Evolutionary conservation across 2,797 vertebrate species (phyloP).

Genomic region (Mormyrops boulengeri): DNA sequence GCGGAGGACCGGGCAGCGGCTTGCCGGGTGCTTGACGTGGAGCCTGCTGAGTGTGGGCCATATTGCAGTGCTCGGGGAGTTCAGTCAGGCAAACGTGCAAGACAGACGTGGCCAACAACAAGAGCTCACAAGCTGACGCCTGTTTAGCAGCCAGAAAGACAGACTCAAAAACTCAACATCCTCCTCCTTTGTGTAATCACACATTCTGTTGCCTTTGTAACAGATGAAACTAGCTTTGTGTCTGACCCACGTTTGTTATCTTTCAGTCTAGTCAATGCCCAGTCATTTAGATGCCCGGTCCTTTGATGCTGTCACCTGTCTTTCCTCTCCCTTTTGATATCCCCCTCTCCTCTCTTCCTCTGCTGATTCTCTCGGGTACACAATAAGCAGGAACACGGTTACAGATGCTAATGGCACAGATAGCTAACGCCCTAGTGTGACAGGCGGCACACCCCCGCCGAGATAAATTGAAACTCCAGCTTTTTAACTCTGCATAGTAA

Average conservation of each 20-base stretch:
- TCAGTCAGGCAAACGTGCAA: background rate
- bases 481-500: background rate
- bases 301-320: background rate
- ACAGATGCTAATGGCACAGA: background rate
- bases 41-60: background rate
- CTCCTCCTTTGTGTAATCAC: background rate
- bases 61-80: background rate
- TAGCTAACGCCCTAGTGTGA: background rate
- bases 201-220: background rate
- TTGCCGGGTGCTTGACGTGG: background rate
- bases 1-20: background rate
- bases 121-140: background rate
- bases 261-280: background rate
- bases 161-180: background rate
- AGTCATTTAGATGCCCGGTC: background rate
- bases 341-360: background rate
- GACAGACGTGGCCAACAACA: background rate
- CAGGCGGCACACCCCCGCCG: background rate
- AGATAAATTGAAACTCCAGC: background rate
- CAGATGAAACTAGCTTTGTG: background rate
- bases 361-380: background rate
- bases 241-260: background rate
- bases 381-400: background rate
- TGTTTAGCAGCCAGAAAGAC: background rate
- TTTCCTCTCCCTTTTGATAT: background rate